phyloP scores from a whole-genome alignment of 2,113 vertebrate species.

The Myrmophylax atrothorax region DNA sequence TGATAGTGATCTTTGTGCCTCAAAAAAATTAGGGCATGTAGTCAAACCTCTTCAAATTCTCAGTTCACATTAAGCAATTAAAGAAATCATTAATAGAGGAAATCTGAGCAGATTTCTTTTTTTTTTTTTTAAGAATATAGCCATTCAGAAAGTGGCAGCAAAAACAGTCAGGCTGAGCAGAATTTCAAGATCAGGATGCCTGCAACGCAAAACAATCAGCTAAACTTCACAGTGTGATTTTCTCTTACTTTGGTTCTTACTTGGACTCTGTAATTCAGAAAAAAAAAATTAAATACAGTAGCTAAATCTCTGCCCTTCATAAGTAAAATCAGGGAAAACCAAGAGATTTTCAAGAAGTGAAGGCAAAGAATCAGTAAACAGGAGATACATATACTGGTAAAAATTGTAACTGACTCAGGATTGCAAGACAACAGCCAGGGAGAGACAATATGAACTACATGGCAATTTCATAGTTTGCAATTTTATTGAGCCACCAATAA shows the following conservation, averaged over 20 bases:
- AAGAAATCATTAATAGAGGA: neutral
- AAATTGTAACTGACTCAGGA: neutral
- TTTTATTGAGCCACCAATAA: neutral
- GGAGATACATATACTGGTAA: neutral
- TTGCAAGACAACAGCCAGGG: neutral
- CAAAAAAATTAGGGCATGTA: neutral
- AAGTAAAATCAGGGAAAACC: neutral
- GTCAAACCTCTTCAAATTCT: neutral
- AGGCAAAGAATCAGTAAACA: neutral
- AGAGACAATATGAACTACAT: neutral
- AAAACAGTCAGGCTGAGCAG: neutral
- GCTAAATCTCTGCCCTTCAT: neutral
- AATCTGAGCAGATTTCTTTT: neutral
- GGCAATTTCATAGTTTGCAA: neutral
- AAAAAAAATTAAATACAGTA: neutral
- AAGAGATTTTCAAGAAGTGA: neutral
- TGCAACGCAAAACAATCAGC: neutral
- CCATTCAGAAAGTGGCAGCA: neutral
- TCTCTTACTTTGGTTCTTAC: neutral
- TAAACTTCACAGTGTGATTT: neutral
- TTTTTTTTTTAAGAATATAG: neutral
- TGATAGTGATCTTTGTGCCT: neutral
- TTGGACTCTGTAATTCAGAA: neutral
- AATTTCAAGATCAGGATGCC: neutral
- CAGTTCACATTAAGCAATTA: neutral